Percentiles rank a stretch among this genome's conserved stretches.
Evolutionary conservation across 1,140 invertebrate species (phyloP).

Genomic region (Caerostris darwini): DNA sequence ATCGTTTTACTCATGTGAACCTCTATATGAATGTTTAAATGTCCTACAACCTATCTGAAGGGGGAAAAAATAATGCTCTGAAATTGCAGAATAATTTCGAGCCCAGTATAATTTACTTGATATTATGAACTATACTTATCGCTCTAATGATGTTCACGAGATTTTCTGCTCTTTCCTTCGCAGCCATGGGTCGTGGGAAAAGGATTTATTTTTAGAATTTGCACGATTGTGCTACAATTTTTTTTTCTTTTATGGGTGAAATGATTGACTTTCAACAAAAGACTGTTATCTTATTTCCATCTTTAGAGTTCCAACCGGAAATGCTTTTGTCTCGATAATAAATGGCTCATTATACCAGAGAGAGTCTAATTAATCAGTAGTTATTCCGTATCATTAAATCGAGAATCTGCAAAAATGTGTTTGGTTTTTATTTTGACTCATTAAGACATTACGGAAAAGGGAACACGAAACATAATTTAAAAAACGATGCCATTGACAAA

Average conservation of each 20-base stretch:
- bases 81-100: constrained; percentile 67
- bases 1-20: constrained; percentile 45
- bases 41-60: constrained; percentile 39
- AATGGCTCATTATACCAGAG: background rate
- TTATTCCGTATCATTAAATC: background rate
- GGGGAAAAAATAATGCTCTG: constrained; percentile 49
- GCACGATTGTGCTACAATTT: background rate
- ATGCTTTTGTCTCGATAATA: background rate
- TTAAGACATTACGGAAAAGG: no score
- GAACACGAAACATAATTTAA: no score
- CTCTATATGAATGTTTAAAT: constrained; percentile 71
- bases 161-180: constrained; percentile 46
- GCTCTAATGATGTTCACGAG: constrained; percentile 32
- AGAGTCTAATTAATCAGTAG: background rate
- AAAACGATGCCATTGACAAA: no score
- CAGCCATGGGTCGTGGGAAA: background rate
- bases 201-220: constrained; percentile 27
- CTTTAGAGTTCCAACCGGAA: background rate
- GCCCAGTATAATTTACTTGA: constrained; percentile 60
- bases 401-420: no score
- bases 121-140: constrained; percentile 67
- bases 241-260: background rate
- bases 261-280: background rate
- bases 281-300: background rate
- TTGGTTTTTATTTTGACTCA: no score